Evolutionary conservation across 2,797 vertebrate genomes (phyloP).

Genomic region (Cynodonichthys magdalenae): DNA sequence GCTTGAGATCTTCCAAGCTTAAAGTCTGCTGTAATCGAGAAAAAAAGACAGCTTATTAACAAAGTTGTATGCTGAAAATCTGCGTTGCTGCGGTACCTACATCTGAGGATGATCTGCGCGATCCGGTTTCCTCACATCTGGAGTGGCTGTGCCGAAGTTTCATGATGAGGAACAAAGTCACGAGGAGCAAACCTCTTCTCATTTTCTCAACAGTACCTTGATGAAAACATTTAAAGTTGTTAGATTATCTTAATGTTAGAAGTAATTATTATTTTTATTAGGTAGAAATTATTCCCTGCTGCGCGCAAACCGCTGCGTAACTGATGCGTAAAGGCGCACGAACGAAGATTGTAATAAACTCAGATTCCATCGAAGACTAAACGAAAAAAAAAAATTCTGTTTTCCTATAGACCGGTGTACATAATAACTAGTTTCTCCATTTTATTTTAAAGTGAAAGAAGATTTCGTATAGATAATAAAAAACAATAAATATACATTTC

Average conservation of each 20-base stretch:
- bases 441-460: neutral
- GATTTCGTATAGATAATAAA: too few relatives aligned
- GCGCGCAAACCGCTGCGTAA: slow-evolving; percentile 14
- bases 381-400: neutral
- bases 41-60: neutral
- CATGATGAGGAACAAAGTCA: slow-evolving; percentile 81
- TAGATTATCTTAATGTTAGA: fast-evolving
- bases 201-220: slow-evolving; percentile 76
- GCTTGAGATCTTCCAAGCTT: slow-evolving; percentile 75
- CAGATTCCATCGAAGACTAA: neutral
- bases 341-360: neutral
- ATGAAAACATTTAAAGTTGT: slow-evolving; percentile 5
- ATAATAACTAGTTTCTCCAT: neutral
- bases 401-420: too few relatives aligned
- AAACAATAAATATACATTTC: too few relatives aligned
- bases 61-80: neutral
- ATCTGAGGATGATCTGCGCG: slow-evolving; percentile 65
- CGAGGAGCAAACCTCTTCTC: slow-evolving; percentile 78
- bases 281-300: neutral
- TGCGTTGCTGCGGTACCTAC: slow-evolving; percentile 57
- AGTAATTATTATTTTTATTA: neutral
- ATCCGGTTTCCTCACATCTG: slow-evolving; percentile 80
- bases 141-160: slow-evolving; percentile 78
- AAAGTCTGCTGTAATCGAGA: slow-evolving; percentile 60
- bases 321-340: slow-evolving; percentile 59